These are phyloP conservation scores for Arremon brunneinucha DNA, from an alignment of 2,797 vertebrate genomes.

Conservation along the genomic window DNA sequence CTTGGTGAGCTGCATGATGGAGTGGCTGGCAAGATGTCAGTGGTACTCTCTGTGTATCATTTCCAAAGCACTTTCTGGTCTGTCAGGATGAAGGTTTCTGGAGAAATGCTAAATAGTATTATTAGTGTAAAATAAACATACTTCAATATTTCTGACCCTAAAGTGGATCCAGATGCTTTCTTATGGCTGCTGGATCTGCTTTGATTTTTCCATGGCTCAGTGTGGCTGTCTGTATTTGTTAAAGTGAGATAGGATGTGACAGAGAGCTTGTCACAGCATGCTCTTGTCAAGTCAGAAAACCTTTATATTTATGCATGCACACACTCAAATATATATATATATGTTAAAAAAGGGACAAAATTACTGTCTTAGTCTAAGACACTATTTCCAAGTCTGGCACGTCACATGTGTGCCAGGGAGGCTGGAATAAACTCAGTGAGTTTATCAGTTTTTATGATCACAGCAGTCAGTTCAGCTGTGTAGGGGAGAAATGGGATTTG, in stretches of 20 bases:
- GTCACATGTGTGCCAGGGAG: not conserved
- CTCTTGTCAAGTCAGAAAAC: slow-evolving; percentile 6
- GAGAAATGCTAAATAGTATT: slow-evolving; percentile 35
- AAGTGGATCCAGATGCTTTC: slow-evolving; percentile 62
- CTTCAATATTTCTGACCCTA: slow-evolving; percentile 28
- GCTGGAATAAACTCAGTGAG: not conserved
- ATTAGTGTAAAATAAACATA: slow-evolving; percentile 55
- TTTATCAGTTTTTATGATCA: slow-evolving; percentile 1
- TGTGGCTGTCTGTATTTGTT: not conserved
- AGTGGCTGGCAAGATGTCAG: not conserved
- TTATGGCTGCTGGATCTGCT: not conserved
- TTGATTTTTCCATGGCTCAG: not conserved
- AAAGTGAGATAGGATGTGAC: not conserved
- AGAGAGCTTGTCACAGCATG: slow-evolving; percentile 2
- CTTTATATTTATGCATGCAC: not conserved
- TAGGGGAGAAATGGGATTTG: not conserved
- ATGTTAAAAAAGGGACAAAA: not conserved
- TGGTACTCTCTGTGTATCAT: not conserved
- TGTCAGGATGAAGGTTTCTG: not conserved
- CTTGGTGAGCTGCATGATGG: not conserved
- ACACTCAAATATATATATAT: not conserved
- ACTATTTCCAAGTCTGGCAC: not conserved
- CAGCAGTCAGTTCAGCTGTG: not conserved
- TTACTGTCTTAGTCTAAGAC: not conserved
- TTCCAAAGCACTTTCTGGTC: slow-evolving; percentile 20